Percentiles rank a stretch among this genome's conserved stretches.
These are phyloP conservation scores for Drosophila navojoa DNA, from an alignment of 1,140 invertebrate species.

Conservation along the genomic window DNA sequence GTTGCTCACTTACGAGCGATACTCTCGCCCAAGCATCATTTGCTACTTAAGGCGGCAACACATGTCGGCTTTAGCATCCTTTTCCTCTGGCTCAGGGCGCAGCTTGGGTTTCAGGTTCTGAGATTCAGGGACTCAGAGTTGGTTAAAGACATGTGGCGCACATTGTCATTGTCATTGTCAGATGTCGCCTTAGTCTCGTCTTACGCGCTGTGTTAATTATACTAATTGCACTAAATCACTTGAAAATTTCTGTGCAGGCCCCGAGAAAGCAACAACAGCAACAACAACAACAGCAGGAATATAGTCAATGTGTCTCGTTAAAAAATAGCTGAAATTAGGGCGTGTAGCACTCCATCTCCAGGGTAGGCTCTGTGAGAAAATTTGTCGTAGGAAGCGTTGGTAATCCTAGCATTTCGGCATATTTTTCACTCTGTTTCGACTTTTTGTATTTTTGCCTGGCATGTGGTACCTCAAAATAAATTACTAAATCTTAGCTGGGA, in stretches of 20 bases:
- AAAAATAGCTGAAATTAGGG: constrained; percentile 64
- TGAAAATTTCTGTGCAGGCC: constrained; percentile 61
- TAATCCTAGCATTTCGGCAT: constrained; percentile 48
- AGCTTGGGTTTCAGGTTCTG: constrained; percentile 28
- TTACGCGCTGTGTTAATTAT: constrained; percentile 76
- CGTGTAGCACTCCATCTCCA: constrained; percentile 48
- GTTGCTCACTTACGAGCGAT: constrained; percentile 4
- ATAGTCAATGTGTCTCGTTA: constrained; percentile 26
- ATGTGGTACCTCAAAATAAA: constrained; percentile 72
- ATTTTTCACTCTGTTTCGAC: not conserved
- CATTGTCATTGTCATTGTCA: constrained; percentile 68
- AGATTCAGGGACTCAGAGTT: constrained; percentile 16
- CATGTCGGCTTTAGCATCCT: constrained; percentile 70
- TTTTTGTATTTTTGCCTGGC: constrained; percentile 39
- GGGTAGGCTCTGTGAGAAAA: constrained; percentile 63
- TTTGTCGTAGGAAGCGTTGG: constrained; percentile 45
- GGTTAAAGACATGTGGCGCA: constrained; percentile 64
- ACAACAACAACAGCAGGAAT: not conserved
- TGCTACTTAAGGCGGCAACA: constrained; percentile 56
- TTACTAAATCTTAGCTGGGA: constrained; percentile 69
- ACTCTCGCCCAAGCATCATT: constrained; percentile 52
- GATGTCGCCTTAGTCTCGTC: constrained; percentile 70
- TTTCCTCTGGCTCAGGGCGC: constrained; percentile 19
- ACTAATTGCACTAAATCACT: constrained; percentile 82
- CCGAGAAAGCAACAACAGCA: constrained; percentile 1